Evolutionary conservation across 2,888 invertebrate species (phyloP).

Genomic region (Dendrolimus houi): DNA sequence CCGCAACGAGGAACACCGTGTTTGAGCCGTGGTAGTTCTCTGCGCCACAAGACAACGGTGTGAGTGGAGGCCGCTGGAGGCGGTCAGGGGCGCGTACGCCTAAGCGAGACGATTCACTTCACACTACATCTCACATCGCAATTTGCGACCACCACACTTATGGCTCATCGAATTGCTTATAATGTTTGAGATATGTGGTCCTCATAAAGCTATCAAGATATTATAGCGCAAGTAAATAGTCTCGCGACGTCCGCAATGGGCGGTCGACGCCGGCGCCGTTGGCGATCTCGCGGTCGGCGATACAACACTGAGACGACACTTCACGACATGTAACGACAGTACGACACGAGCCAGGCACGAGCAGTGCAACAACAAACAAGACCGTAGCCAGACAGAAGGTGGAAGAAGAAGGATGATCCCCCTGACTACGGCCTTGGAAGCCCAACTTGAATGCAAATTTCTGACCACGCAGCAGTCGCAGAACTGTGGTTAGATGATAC

Average conservation of each 20-base stretch:
- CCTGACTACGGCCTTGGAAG: not conserved
- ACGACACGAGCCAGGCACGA: slow-evolving; percentile 61
- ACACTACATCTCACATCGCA: not conserved
- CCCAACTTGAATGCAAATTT: not conserved
- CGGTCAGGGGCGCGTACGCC: slow-evolving; percentile 26
- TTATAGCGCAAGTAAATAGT: not conserved
- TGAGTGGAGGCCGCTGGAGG: slow-evolving; percentile 39
- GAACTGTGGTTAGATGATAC: not conserved
- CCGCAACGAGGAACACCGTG: slow-evolving; percentile 97
- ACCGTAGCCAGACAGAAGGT: not conserved
- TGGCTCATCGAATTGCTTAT: no score
- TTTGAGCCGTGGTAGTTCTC: slow-evolving; percentile 98
- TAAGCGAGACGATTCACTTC: slow-evolving; percentile 10
- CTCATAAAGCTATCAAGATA: no score
- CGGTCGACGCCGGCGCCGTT: slow-evolving; percentile 48
- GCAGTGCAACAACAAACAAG: slow-evolving; percentile 59
- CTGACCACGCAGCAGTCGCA: not conserved
- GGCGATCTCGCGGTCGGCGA: slow-evolving; percentile 32
- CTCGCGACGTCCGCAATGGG: slow-evolving; percentile 27
- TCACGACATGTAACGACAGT: slow-evolving; percentile 36
- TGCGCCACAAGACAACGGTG: slow-evolving; percentile 77
- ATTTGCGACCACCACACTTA: no score
- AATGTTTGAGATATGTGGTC: no score
- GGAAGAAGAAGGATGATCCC: not conserved
- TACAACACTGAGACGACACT: slow-evolving; percentile 31